A percentile compares a stretch with the other conserved stretches of the same genome.
phyloP scores from a whole-genome alignment of 2,113 vertebrate genomes.

The Vombatus ursinus region DNA sequence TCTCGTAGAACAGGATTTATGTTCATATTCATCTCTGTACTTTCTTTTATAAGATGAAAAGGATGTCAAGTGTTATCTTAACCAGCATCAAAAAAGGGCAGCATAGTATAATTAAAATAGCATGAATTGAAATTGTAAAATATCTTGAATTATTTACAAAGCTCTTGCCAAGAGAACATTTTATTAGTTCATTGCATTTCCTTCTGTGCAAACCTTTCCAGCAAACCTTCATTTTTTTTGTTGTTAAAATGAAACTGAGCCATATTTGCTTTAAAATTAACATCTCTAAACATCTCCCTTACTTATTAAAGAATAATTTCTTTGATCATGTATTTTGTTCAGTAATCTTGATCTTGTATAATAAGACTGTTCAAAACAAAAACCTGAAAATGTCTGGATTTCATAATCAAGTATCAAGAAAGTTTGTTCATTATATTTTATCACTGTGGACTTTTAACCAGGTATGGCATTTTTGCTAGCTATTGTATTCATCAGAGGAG shows the following conservation, averaged over 20 bases:
- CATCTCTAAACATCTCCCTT: constrained; percentile 57
- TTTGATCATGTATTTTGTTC: constrained; percentile 71
- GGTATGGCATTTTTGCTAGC: constrained; percentile 37
- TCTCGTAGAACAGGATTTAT: constrained; percentile 41
- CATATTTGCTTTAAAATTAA: constrained; percentile 68
- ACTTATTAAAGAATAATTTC: constrained; percentile 56
- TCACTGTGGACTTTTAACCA: constrained; percentile 49
- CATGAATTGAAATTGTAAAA: constrained; percentile 54
- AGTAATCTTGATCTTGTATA: neutral
- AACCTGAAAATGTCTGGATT: constrained; percentile 24
- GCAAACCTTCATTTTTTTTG: constrained; percentile 3
- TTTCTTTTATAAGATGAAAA: constrained; percentile 58
- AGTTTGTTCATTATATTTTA: constrained; percentile 43
- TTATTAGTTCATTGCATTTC: constrained; percentile 30
- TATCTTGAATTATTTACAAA: constrained; percentile 17
- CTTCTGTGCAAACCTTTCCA: constrained; percentile 35
- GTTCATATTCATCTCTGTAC: constrained; percentile 55
- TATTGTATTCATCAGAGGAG: constrained; percentile 42
- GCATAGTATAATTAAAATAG: constrained; percentile 45
- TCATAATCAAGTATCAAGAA: constrained; percentile 49
- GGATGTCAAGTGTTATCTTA: constrained; percentile 56
- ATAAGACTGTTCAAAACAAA: constrained; percentile 43
- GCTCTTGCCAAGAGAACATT: neutral
- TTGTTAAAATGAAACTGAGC: constrained; percentile 58
- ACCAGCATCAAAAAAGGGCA: constrained; percentile 56